Percentiles rank a stretch among this genome's conserved stretches.
Conservation (phyloP, 2,797 vertebrate species). For the Pteropus rufus region DNA sequence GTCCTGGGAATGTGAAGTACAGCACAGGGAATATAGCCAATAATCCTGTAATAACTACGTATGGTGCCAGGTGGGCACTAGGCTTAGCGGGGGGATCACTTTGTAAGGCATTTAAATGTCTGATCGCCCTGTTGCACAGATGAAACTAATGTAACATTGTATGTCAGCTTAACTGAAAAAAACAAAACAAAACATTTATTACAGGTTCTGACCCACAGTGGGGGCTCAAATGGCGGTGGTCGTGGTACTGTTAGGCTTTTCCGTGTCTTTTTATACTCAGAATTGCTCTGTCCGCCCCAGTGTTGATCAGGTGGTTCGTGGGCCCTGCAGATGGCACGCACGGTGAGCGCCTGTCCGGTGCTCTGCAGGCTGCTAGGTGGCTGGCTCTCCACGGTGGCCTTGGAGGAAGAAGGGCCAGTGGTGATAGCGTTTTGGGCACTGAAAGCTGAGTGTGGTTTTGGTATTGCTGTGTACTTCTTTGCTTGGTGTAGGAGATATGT, state of each 20-base stretch:
- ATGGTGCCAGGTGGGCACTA: background rate
- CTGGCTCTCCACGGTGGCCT: accelerated
- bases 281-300: background rate
- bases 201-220: background rate
- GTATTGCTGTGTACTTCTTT: background rate
- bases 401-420: background rate
- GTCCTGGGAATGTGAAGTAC: background rate
- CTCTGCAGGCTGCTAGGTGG: background rate
- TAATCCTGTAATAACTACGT: background rate
- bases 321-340: background rate
- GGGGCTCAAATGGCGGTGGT: background rate
- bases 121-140: background rate
- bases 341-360: accelerated
- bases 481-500: background rate
- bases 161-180: background rate
- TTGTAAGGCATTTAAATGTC: background rate
- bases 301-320: accelerated
- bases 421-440: background rate
- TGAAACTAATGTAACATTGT: background rate
- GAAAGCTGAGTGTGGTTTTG: background rate
- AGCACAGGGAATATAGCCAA: background rate
- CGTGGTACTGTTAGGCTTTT: background rate
- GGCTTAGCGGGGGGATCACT: background rate
- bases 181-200: background rate
- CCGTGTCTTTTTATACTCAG: background rate